A percentile compares a stretch with the other conserved stretches of the same genome.
phyloP scores from a whole-genome alignment of 2,113 vertebrate species.

The Murina feae region DNA sequence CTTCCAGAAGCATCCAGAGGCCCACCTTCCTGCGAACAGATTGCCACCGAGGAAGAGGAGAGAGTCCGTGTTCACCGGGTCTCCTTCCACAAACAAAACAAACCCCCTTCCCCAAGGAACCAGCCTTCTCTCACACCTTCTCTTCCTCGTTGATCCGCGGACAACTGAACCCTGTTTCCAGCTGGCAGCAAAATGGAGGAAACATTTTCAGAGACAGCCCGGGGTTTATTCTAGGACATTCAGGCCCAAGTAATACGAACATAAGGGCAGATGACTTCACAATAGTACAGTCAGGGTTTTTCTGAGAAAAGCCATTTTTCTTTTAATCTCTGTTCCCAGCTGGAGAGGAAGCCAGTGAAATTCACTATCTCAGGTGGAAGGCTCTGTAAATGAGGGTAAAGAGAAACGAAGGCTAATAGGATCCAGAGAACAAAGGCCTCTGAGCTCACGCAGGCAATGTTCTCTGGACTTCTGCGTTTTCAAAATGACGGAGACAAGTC shows the following conservation, averaged over 20 bases:
- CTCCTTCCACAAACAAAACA: not conserved
- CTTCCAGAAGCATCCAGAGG: not conserved
- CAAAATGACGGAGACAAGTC: not conserved
- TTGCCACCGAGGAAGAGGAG: not conserved
- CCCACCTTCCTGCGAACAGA: not conserved
- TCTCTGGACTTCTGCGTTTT: not conserved
- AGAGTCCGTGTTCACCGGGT: not conserved
- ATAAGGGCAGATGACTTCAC: not conserved
- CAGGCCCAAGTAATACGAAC: not conserved
- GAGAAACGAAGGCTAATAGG: not conserved
- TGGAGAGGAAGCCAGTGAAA: not conserved
- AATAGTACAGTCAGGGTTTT: not conserved
- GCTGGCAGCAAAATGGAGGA: not conserved
- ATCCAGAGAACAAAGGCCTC: not conserved
- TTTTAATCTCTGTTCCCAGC: not conserved
- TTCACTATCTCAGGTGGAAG: slow-evolving; percentile 21
- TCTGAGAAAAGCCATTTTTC: slow-evolving; percentile 33
- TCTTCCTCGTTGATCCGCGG: not conserved
- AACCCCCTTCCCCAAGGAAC: not conserved
- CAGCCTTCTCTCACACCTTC: not conserved
- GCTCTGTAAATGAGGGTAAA: not conserved
- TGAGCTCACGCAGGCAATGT: not conserved
- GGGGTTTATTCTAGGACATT: not conserved
- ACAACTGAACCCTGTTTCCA: not conserved
- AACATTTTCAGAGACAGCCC: not conserved